Conservation (phyloP, 2,888 invertebrate genomes). For the Drosophila acutilabella region DNA sequence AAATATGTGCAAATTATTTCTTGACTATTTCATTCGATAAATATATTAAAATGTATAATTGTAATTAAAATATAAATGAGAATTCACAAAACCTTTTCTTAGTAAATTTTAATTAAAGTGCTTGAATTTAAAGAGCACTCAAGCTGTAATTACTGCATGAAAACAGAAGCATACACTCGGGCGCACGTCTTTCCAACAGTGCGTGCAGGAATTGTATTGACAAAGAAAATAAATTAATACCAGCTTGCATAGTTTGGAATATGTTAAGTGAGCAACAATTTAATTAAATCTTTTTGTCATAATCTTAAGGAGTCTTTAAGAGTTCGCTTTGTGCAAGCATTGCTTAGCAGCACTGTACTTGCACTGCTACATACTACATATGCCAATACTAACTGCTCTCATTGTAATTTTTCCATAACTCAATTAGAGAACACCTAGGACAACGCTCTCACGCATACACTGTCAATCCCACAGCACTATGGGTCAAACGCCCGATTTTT, state of each 20-base stretch:
- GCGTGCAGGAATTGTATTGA: too few relatives aligned
- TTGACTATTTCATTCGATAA: too few relatives aligned
- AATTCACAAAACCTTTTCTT: too few relatives aligned
- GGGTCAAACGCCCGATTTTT: too few relatives aligned
- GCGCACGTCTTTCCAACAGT: too few relatives aligned
- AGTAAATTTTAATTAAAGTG: background rate
- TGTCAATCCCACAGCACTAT: conserved; percentile 23
- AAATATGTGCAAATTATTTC: too few relatives aligned
- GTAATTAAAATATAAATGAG: too few relatives aligned
- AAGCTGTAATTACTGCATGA: conserved; percentile 14
- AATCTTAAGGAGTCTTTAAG: background rate
- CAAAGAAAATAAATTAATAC: too few relatives aligned
- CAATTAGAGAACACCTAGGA: conserved; percentile 39
- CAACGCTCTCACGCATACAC: conserved; percentile 12
- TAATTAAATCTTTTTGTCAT: too few relatives aligned
- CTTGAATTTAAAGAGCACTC: conserved; percentile 5
- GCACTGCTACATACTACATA: background rate
- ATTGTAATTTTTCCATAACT: conserved; percentile 36
- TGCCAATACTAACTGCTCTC: conserved; percentile 7
- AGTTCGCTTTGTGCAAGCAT: background rate
- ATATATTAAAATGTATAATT: too few relatives aligned
- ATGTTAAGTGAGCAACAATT: too few relatives aligned
- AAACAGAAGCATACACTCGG: conserved; percentile 4
- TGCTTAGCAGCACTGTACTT: background rate
- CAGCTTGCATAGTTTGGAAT: too few relatives aligned